These are phyloP conservation scores for Eira barbara DNA, from an alignment of 2,113 vertebrate genomes.

Conservation along the genomic window DNA sequence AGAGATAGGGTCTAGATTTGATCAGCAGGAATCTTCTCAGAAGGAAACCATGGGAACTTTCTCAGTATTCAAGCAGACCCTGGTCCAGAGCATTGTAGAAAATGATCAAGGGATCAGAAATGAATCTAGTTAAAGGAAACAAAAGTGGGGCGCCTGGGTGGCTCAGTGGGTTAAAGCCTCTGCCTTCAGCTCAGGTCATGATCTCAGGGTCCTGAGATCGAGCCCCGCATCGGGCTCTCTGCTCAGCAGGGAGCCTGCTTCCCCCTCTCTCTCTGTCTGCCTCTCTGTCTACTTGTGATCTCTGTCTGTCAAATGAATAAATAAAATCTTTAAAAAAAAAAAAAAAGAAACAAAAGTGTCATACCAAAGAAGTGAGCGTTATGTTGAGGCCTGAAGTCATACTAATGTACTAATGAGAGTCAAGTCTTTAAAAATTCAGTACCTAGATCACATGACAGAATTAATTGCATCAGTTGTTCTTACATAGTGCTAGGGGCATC, in stretches of 20 bases:
- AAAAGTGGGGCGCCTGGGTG: too few species aligned
- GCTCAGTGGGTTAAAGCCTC: too few species aligned
- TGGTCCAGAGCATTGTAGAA: neutral
- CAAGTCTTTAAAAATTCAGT: neutral
- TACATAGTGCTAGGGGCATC: neutral
- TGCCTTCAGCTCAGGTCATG: too few species aligned
- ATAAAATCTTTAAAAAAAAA: too few species aligned
- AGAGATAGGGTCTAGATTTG: neutral
- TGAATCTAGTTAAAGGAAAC: neutral
- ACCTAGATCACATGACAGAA: neutral
- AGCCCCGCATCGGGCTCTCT: too few species aligned
- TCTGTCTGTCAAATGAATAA: too few species aligned
- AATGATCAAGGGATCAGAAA: constrained; percentile 8
- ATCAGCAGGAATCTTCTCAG: neutral
- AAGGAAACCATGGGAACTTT: constrained; percentile 48
- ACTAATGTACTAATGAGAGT: neutral
- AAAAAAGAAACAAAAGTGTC: neutral
- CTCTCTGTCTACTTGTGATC: too few species aligned
- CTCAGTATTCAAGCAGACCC: neutral
- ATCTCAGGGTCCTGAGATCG: too few species aligned
- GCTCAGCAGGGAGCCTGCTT: too few species aligned
- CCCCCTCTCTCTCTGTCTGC: too few species aligned
- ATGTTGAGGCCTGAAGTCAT: neutral
- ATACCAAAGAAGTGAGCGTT: neutral
- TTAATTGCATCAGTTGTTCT: neutral